Base-by-base conservation (phyloP, 2,113 vertebrate species). In the Oryzias javanicus region DNA sequence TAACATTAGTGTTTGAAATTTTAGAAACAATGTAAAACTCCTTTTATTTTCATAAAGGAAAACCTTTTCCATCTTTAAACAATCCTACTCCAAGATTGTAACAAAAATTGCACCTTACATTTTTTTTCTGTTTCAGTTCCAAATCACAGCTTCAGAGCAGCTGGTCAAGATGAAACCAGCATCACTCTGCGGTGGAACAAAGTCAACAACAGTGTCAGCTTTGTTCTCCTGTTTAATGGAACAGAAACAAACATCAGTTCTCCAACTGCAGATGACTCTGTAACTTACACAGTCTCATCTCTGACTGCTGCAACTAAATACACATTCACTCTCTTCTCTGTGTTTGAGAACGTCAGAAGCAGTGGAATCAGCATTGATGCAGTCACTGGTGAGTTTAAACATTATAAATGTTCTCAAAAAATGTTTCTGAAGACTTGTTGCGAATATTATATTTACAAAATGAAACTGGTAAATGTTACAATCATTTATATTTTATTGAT, bases 161-260 rank as follows among this genome's bases (percentile, higher is more conserved):
- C 4, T 1, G 14, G 18, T 13, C 58, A 66, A 17, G 1, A 40
- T 57, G 68, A 75, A 42, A 76, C 2, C 42, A 75, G 54, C 5
- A 49, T 83, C 40, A 72, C 67, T 66, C 68, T 80, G 55, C 60
- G 75, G 49, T 84, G 78, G 76, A 25, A 6, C 2, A 27, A 42
- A 51, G n/a, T 62, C 3, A 44, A 55, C 19, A 47, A 25, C 22
- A 46, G 4, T 2, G 4, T 19, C 66, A 55, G 0, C 22, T 78
- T 61, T 10, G 1, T 49, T 45, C n/a, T 78, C 25, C 18, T 64
- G n/a, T 60, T 67, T 42, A 52, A 62, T 67, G 14, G 42, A 0
- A 17, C 42, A 61, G 27, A 59, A 42, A 15, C 14, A 24, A 46
- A 1, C 62, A 64, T 78, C 49, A 14, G 1, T 35, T 49, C 62